Base-by-base conservation (phyloP, 2,888 invertebrate genomes). In the Punctoribates punctum region DNA sequence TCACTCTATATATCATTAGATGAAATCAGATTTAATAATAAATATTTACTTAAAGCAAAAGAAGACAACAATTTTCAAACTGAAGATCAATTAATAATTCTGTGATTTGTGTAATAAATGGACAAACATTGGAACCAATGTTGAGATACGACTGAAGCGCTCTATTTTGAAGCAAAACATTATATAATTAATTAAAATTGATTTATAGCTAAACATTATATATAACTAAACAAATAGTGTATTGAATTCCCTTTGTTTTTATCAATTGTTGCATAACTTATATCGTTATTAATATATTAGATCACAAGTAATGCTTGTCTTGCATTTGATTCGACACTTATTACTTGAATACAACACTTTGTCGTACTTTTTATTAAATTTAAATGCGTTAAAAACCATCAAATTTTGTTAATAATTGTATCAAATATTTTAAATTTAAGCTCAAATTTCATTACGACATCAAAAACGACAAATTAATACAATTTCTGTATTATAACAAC, bases 361-460 rank as follows among this genome's bases (percentile, higher is more conserved):
- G 48, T 46, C 72, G 48, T 46, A 72, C 46, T 72, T 72, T 72
- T 46, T 72, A 70, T 70, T 23, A 46, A 38, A 20, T 38, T 25
- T 9, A 38, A 46, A 72, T 72, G 34, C 46, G 25, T 72, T 72
- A 38, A 13, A 48, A 51, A 60, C 38, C 72, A 72, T 72, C 46
- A 72, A 72, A 48, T 46, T 65, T 72, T 72, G 72, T 72, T 72
- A 72, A 72, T 67, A 67, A 67, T 48, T 72, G 72, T 72, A 72
- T 72, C 72, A 72, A 72, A 72, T 48, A 72, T 72, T 72, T 72
- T 72, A 72, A 46, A 25, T 25, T 72, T n/a, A 70, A 46, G n/a
- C 42, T 48, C 48, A 48, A 17, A 65, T 34, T 65, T 34, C 34
- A 65, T 65, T 65, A 60, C 23, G 25, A 60, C 23, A 60, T 13